Percentiles rank a stretch among this genome's conserved stretches.
Conservation (phyloP, 1,140 invertebrate species). For the Diorhabda elongata region DNA sequence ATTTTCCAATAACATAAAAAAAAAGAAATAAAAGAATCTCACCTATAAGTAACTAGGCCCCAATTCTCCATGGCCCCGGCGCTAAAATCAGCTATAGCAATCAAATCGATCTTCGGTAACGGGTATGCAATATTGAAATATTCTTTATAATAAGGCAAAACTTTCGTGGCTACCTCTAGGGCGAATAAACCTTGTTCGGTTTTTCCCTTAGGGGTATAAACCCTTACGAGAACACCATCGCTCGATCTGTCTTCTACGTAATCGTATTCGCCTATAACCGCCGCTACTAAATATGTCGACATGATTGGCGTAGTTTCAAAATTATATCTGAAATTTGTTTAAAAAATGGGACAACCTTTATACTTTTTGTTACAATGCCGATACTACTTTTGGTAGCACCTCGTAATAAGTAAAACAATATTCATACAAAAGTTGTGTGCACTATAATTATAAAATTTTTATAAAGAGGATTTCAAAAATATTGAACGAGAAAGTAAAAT, state of each 20-base stretch:
- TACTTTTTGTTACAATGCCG: no score
- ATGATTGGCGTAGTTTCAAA: slow-evolving; percentile 90
- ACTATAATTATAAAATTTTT: no score
- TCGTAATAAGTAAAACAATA: no score
- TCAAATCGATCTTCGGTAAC: slow-evolving; percentile 91
- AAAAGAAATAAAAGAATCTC: slow-evolving; percentile 4
- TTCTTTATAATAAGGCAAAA: slow-evolving; percentile 88
- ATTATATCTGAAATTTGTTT: slow-evolving; percentile 50
- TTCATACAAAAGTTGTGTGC: no score
- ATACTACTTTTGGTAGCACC: no score
- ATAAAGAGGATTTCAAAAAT: no score
- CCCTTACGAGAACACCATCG: slow-evolving; percentile 81
- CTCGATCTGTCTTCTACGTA: slow-evolving; percentile 77
- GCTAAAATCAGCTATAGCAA: slow-evolving; percentile 91
- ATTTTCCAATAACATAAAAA: background rate
- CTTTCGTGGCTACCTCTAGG: slow-evolving; percentile 78
- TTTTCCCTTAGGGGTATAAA: slow-evolving; percentile 87
- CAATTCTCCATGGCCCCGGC: slow-evolving; percentile 96
- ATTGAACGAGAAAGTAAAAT: no score
- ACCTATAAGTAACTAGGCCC: slow-evolving; percentile 74
- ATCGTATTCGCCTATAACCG: slow-evolving; percentile 92
- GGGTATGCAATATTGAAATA: slow-evolving; percentile 95
- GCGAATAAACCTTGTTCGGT: slow-evolving; percentile 90
- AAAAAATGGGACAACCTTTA: background rate
- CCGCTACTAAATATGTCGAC: slow-evolving; percentile 94